Conservation (phyloP, 2,888 invertebrate species). For the Hybos culiciformis region DNA sequence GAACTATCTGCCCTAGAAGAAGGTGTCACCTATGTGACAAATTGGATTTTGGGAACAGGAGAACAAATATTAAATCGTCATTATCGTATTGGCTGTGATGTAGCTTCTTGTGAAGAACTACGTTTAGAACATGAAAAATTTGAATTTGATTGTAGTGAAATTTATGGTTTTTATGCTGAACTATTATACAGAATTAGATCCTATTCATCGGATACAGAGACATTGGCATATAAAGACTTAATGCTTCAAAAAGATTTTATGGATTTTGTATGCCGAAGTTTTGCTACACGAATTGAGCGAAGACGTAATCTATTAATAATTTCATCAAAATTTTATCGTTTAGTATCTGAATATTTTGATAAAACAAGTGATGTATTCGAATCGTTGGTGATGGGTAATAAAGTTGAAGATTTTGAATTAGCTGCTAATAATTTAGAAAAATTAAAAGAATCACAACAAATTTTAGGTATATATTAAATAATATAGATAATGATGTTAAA, state of each 20-base stretch:
- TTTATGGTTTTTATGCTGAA: conserved; percentile 66
- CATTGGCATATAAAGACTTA: conserved; percentile 44
- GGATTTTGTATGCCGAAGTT: conserved; percentile 67
- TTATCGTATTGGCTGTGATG: conserved; percentile 58
- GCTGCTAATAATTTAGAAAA: conserved; percentile 43
- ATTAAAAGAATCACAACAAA: conserved; percentile 45
- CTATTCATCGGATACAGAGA: conserved; percentile 37
- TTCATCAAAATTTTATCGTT: conserved; percentile 58
- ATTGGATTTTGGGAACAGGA: conserved; percentile 65
- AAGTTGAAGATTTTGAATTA: conserved; percentile 42
- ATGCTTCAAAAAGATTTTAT: conserved; percentile 64
- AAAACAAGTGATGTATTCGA: conserved; percentile 53
- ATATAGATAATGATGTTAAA: neutral
- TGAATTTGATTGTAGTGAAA: conserved; percentile 62
- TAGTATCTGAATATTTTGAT: conserved; percentile 60
- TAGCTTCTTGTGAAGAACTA: conserved; percentile 55
- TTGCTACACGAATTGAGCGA: conserved; percentile 58
- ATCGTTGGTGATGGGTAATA: conserved; percentile 47
- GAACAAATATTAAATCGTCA: conserved; percentile 58
- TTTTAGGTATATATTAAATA: conserved; percentile 40
- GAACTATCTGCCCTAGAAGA: conserved; percentile 46
- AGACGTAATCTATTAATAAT: conserved; percentile 60
- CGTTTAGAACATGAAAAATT: conserved; percentile 59
- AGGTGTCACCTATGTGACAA: conserved; percentile 55
- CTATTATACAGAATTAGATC: conserved; percentile 56